Evolutionary conservation across 2,888 invertebrate species (phyloP).

Genomic region (Xestia xanthographa): DNA sequence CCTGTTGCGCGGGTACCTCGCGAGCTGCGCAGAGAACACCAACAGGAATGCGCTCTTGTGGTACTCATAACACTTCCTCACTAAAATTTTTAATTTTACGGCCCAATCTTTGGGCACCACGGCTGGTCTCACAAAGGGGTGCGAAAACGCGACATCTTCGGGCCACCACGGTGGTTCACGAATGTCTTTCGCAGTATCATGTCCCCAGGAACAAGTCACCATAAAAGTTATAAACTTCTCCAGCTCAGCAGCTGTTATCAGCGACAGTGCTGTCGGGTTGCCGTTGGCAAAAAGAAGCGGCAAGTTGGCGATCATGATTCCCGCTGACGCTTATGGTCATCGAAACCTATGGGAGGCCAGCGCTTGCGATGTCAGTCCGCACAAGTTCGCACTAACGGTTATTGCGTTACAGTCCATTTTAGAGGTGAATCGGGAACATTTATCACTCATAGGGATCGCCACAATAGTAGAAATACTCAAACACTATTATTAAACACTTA

Average conservation of each 20-base stretch:
- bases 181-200: constrained; percentile 90
- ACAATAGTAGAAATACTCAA: constrained; percentile 58
- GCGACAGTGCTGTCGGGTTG: constrained; percentile 92
- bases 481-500: constrained; percentile 63
- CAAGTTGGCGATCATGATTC: constrained; percentile 93
- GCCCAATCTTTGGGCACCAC: constrained; percentile 90
- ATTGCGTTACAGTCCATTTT: constrained; percentile 78
- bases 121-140: constrained; percentile 91
- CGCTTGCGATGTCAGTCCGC: constrained; percentile 84
- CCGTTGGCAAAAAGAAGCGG: constrained; percentile 93
- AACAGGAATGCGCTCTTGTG: constrained; percentile 93
- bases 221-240: constrained; percentile 94
- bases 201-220: constrained; percentile 94
- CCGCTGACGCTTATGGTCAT: constrained; percentile 86
- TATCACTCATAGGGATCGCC: constrained; percentile 71
- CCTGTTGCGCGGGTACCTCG: constrained; percentile 91
- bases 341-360: constrained; percentile 81
- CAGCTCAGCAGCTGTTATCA: constrained; percentile 91
- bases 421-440: constrained; percentile 68
- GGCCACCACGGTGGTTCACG: constrained; percentile 94
- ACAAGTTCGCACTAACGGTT: constrained; percentile 81
- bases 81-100: constrained; percentile 91
- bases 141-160: constrained; percentile 91
- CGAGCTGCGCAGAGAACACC: constrained; percentile 93
- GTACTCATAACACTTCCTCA: constrained; percentile 93